These are phyloP conservation scores for Tenodera sinensis DNA, from an alignment of 2,888 invertebrate genomes.

Conservation along the genomic window DNA sequence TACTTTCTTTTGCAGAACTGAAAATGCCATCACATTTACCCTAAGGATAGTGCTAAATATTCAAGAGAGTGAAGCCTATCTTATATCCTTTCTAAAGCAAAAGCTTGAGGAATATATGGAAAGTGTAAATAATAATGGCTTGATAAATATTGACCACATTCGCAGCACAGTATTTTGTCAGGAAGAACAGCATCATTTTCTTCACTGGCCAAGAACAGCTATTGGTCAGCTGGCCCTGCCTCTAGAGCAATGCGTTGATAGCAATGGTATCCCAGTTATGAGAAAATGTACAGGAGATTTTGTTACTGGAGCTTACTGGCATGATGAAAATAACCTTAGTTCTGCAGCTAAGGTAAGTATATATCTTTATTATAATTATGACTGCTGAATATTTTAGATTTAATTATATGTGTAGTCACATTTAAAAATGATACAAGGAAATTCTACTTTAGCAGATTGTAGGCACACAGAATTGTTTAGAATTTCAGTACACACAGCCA, in stretches of 20 bases:
- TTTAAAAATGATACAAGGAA: no score
- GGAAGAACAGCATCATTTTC: background rate
- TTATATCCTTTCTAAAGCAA: no score
- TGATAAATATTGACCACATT: background rate
- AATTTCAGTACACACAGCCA: no score
- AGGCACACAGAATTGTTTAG: no score
- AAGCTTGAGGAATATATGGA: no score
- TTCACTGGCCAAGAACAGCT: slow-evolving; percentile 22
- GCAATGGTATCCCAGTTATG: background rate
- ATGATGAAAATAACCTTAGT: background rate
- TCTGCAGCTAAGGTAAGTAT: no score
- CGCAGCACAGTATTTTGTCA: slow-evolving; percentile 23
- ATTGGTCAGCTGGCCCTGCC: background rate
- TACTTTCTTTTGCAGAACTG: background rate
- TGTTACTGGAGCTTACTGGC: slow-evolving; percentile 23
- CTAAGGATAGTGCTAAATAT: background rate
- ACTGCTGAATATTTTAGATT: no score
- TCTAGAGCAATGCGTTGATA: slow-evolving; percentile 16
- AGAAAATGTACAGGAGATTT: slow-evolving; percentile 23
- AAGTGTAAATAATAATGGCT: background rate
- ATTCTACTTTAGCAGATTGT: no score
- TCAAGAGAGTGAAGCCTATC: no score
- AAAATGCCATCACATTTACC: background rate
- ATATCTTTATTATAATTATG: no score
- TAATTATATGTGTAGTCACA: no score